Conservation (phyloP, 2,888 invertebrate species). For the Euspilapteryx auroguttella region DNA sequence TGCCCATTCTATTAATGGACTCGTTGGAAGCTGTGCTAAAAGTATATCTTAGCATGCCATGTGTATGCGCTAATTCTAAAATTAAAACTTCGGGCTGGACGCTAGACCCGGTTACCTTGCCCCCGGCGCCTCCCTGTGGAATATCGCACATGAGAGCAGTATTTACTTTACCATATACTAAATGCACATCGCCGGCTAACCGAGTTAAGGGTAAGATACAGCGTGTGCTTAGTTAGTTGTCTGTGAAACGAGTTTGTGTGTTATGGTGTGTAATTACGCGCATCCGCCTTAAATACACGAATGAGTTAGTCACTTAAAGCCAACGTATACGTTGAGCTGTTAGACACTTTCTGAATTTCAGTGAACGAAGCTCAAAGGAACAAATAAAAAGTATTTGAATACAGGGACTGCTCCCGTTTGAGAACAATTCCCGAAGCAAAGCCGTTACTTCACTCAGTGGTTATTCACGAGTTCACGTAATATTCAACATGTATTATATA, state of each 20-base stretch:
- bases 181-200: too few relatives aligned
- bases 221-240: background rate
- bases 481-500: conserved; percentile 15
- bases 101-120: too few relatives aligned
- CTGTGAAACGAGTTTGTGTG: background rate
- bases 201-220: too few relatives aligned
- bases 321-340: too few relatives aligned
- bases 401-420: background rate
- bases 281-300: too few relatives aligned
- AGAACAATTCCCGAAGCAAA: too few relatives aligned
- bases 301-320: background rate
- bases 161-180: too few relatives aligned
- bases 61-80: conserved; percentile 22
- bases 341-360: too few relatives aligned
- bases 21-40: conserved; percentile 17
- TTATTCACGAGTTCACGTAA: conserved; percentile 9
- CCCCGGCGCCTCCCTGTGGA: conserved; percentile 53
- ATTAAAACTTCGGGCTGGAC: too few relatives aligned
- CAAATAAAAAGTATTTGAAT: too few relatives aligned
- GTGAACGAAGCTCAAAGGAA: conserved; percentile 1
- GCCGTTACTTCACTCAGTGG: too few relatives aligned
- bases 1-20: conserved; percentile 24
- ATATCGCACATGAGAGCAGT: conserved; percentile 13
- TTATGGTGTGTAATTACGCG: background rate
- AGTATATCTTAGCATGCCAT: conserved; percentile 25